Percentiles rank a stretch among this genome's conserved stretches.
phyloP scores from a whole-genome alignment of 2,797 vertebrate genomes.

The Chiloscyllium punctatum region DNA sequence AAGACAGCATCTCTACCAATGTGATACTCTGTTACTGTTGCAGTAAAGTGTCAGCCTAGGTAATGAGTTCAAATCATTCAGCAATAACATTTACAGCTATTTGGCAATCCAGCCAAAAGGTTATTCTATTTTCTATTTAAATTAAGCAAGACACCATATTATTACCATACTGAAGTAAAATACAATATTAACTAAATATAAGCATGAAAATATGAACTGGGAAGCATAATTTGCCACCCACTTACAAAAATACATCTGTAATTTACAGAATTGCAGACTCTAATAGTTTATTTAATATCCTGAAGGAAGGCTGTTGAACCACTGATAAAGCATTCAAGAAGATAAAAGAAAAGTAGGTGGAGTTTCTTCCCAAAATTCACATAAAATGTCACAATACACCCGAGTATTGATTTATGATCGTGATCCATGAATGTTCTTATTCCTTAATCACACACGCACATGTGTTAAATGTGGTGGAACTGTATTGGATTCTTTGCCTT shows the following conservation, averaged over 20 bases:
- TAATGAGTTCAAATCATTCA: neutral
- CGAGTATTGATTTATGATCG: neutral
- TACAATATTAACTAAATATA: neutral
- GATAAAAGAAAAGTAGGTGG: neutral
- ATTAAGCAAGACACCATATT: neutral
- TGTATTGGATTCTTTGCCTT: neutral
- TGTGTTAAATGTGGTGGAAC: neutral
- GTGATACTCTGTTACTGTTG: neutral
- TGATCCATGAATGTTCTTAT: neutral
- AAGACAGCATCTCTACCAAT: neutral
- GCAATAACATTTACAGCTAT: neutral
- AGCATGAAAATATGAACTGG: neutral
- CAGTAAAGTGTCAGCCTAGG: neutral
- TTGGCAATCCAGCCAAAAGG: neutral
- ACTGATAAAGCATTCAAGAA: neutral
- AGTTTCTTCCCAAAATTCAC: neutral
- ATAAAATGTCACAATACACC: neutral
- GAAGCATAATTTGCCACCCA: neutral
- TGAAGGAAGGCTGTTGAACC: neutral
- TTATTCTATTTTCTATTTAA: neutral
- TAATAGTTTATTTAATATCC: conserved; percentile 3
- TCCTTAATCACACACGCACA: neutral
- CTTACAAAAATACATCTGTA: neutral
- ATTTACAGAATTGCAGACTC: neutral
- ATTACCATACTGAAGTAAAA: neutral